phyloP scores from a whole-genome alignment of 2,888 invertebrate species.

The Uloborus plumipes region DNA sequence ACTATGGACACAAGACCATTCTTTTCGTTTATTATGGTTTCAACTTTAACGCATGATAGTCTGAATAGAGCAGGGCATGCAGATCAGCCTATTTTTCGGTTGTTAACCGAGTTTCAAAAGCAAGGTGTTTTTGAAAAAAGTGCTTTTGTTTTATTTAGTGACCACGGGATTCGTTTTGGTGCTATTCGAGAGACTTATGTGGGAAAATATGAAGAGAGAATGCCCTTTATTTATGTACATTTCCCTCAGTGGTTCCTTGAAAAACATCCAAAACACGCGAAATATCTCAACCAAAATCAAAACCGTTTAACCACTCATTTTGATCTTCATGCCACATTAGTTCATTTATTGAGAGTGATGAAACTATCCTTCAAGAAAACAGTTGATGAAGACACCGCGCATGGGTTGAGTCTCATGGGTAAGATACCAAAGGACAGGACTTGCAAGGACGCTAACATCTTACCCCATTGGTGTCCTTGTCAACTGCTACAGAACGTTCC shows the following conservation, averaged over 20 bases:
- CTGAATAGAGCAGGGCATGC: constrained; percentile 69
- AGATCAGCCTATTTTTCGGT: constrained; percentile 70
- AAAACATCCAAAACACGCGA: constrained; percentile 67
- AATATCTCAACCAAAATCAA: constrained; percentile 68
- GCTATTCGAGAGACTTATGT: constrained; percentile 82
- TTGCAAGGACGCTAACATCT: constrained; percentile 70
- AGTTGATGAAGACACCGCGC: neutral
- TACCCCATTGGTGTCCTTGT: constrained; percentile 71
- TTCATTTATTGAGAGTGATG: constrained; percentile 77
- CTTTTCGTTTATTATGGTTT: constrained; percentile 70
- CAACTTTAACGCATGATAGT: constrained; percentile 69
- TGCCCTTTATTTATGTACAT: constrained; percentile 71
- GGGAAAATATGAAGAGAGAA: constrained; percentile 72
- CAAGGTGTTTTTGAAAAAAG: constrained; percentile 78
- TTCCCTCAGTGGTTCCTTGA: constrained; percentile 69
- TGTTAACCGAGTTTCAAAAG: constrained; percentile 76
- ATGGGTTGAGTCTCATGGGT: constrained; percentile 69
- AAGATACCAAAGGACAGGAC: constrained; percentile 70
- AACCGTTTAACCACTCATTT: constrained; percentile 71
- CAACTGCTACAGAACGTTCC: constrained; percentile 13
- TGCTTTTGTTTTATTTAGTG: constrained; percentile 82
- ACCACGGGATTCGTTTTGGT: constrained; percentile 92
- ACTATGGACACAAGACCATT: constrained; percentile 60
- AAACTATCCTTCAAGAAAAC: neutral
- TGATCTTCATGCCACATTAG: constrained; percentile 77